These are phyloP conservation scores for Acipenser ruthenus DNA, from an alignment of 2,797 vertebrate species.

Conservation along the genomic window DNA sequence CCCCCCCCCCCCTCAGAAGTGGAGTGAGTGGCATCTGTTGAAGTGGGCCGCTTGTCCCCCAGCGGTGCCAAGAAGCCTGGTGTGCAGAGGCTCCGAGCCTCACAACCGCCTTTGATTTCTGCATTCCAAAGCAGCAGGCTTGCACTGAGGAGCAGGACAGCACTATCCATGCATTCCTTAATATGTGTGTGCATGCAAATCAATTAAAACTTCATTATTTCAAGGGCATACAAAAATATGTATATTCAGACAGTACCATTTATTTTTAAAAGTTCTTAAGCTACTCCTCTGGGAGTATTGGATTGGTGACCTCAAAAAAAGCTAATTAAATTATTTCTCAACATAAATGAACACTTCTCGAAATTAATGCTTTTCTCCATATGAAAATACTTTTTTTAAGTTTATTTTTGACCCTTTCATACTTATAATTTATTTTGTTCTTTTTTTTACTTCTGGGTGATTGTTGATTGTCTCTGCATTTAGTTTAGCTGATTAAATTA, in stretches of 20 bases:
- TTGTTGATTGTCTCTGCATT: no score
- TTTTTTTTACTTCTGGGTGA: no score
- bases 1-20: slow-evolving; percentile 47
- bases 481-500: no score
- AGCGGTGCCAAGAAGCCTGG: slow-evolving; percentile 22
- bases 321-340: no score
- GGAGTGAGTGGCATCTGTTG: slow-evolving; percentile 37
- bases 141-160: slow-evolving; percentile 13
- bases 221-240: slow-evolving; percentile 43
- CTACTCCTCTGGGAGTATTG: no score
- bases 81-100: slow-evolving; percentile 6
- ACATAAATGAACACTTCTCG: no score
- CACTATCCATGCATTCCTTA: slow-evolving; percentile 9
- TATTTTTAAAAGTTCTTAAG: slow-evolving; percentile 48
- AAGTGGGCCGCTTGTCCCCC: slow-evolving; percentile 28
- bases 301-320: no score
- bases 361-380: no score
- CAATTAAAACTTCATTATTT: slow-evolving; percentile 63
- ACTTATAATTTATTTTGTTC: no score
- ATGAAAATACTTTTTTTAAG: no score
- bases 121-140: slow-evolving; percentile 30
- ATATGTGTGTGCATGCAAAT: slow-evolving; percentile 19
- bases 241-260: slow-evolving; percentile 51
- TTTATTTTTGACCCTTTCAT: no score
- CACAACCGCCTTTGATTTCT: slow-evolving; percentile 33